These are phyloP conservation scores for Syritta pipiens DNA, from an alignment of 2,888 invertebrate genomes.

Conservation along the genomic window DNA sequence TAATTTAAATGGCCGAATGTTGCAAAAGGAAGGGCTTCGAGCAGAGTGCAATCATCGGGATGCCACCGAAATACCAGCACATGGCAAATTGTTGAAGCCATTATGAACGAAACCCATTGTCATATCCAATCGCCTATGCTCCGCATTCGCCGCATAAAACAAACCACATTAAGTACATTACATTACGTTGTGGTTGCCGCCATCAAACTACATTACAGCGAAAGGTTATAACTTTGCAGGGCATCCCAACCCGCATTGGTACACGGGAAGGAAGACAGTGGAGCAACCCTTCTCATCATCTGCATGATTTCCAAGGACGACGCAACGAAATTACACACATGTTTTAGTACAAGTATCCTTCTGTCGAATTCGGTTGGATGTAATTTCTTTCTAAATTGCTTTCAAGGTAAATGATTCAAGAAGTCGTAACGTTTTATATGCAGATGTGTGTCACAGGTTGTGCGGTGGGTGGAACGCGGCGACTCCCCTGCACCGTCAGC, in stretches of 20 bases:
- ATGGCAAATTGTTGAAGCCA: constrained; percentile 34
- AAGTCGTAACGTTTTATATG: constrained; percentile 67
- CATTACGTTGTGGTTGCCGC: constrained; percentile 65
- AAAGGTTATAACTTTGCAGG: constrained; percentile 65
- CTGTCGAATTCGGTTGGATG: constrained; percentile 65
- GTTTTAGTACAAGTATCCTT: constrained; percentile 53
- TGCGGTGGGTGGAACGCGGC: constrained; percentile 19
- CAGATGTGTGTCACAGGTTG: constrained; percentile 56
- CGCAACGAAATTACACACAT: constrained; percentile 59
- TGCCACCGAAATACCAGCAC: background rate
- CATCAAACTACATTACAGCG: constrained; percentile 66
- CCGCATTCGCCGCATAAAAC: constrained; percentile 51
- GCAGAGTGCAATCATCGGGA: background rate
- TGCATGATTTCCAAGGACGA: constrained; percentile 62
- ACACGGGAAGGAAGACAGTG: constrained; percentile 42
- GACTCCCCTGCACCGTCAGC: constrained; percentile 22
- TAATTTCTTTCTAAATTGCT: constrained; percentile 69
- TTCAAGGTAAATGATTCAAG: constrained; percentile 69
- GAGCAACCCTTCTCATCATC: constrained; percentile 57
- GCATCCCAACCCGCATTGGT: constrained; percentile 34
- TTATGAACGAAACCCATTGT: constrained; percentile 50
- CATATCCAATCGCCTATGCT: constrained; percentile 50
- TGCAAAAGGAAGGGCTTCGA: constrained; percentile 4
- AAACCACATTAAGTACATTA: constrained; percentile 66
- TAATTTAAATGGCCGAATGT: constrained; percentile 13